Evolutionary conservation across 2,113 vertebrate genomes (phyloP).

Genomic region (Pluvialis apricaria): DNA sequence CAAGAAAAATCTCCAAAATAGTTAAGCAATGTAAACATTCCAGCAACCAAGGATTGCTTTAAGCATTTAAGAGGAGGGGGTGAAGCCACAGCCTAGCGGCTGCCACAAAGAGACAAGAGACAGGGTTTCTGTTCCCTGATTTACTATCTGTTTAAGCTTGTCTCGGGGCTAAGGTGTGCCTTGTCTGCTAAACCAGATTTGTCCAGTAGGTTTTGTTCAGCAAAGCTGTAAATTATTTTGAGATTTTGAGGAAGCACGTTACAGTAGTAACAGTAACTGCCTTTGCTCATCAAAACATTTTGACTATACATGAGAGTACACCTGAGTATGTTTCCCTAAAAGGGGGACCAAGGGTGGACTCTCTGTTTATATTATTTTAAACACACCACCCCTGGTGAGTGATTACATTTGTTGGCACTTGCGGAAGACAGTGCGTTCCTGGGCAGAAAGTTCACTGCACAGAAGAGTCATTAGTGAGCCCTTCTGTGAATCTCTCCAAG

Average conservation of each 20-base stretch:
- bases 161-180: not conserved
- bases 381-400: rapidly evolving
- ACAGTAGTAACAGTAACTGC: not conserved
- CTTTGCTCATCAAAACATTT: not conserved
- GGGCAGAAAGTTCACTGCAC: conserved; percentile 53
- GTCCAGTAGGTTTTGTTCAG: not conserved
- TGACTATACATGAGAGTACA: not conserved
- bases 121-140: not conserved
- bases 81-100: not conserved
- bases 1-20: not conserved
- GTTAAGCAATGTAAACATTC: not conserved
- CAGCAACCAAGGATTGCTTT: not conserved
- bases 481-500: not conserved
- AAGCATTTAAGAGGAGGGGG: not conserved
- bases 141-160: not conserved
- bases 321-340: not conserved
- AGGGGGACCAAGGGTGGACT: not conserved
- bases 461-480: not conserved
- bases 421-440: not conserved
- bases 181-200: not conserved
- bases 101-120: not conserved
- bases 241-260: not conserved
- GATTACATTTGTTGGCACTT: not conserved
- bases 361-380: not conserved
- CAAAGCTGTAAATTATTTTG: not conserved